A percentile compares a stretch with the other conserved stretches of the same genome.
Evolutionary conservation across 2,113 vertebrate genomes (phyloP).

Genomic region (Gavia stellata): DNA sequence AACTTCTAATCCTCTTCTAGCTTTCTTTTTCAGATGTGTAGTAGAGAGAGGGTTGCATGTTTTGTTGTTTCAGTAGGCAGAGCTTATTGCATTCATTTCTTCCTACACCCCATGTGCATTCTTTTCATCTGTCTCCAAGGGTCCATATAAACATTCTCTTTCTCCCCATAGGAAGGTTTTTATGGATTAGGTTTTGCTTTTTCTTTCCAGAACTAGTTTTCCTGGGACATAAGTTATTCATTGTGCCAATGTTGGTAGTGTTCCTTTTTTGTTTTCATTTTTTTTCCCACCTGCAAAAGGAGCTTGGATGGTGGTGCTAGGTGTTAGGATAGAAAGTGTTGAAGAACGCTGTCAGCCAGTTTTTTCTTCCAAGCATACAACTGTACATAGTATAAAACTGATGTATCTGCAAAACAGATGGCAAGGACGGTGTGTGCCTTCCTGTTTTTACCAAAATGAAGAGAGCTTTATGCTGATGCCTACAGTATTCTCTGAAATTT

Average conservation of each 20-base stretch:
- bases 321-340: not conserved
- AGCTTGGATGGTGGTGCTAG: not conserved
- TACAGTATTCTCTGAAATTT: not conserved
- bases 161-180: not conserved
- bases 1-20: slow-evolving; percentile 52
- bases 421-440: not conserved
- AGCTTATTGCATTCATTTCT: slow-evolving; percentile 20
- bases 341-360: not conserved
- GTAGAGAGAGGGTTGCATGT: slow-evolving; percentile 11
- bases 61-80: slow-evolving; percentile 19
- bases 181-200: not conserved
- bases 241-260: not conserved
- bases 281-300: not conserved
- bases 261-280: not conserved
- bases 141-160: not conserved
- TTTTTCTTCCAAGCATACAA: not conserved
- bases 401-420: slow-evolving; percentile 14
- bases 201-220: not conserved
- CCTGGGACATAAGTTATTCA: not conserved
- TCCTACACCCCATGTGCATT: not conserved
- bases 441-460: not conserved
- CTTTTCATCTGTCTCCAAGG: not conserved
- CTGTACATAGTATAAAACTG: not conserved
- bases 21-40: slow-evolving; percentile 46
- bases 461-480: not conserved